Base-by-base conservation (phyloP, 2,113 vertebrate genomes). In the Mionectes macconnelli region DNA sequence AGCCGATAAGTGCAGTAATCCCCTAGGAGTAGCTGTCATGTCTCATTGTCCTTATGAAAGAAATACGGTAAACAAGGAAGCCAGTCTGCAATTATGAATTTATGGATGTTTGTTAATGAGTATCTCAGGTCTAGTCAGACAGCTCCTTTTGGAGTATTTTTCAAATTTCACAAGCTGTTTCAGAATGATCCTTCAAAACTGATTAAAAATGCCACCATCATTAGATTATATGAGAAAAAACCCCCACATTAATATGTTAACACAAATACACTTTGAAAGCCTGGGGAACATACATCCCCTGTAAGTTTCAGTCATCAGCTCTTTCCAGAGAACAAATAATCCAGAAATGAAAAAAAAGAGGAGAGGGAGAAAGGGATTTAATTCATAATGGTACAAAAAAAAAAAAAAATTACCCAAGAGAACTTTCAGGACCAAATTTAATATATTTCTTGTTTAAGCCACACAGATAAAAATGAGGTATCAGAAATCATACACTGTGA, bases 21-120 rank as follows among this genome's bases (percentile, higher is more conserved):
- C 68, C 37, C 49, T 49, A 68, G 40, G 94, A 93, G 64, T 56
- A 90, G 64, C 90, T 95, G 95, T 96, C 94, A 95, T 87, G 85
- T 93, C 79, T 95, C 92, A 96, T 94, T 86, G 92, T 92, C 40
- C 5, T 89, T 95, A 94, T 60, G 68, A 96, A 95, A 90, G 94
- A 90, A 95, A 95, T 96, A 95, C 78, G 83, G 90, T 96, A 97
- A 97, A 97, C 90, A 96, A 97, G 90, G 88, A 94, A 93, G 76
- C 73, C 42, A 64, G 92, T 64, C 80, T 84, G 79, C 79, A 96
- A 95, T 96, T 96, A 96, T 74, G 82, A 77, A 96, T 96, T 95
- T 96, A 94, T 93, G 76, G 75, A 81, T 74, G 60, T 90, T 93
- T 92, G 88, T 96, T 97, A 97, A 97, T 94, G 85, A 94, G 72